These are phyloP conservation scores for Drosophila murphyi DNA, from an alignment of 1,140 invertebrate species.

Conservation along the genomic window DNA sequence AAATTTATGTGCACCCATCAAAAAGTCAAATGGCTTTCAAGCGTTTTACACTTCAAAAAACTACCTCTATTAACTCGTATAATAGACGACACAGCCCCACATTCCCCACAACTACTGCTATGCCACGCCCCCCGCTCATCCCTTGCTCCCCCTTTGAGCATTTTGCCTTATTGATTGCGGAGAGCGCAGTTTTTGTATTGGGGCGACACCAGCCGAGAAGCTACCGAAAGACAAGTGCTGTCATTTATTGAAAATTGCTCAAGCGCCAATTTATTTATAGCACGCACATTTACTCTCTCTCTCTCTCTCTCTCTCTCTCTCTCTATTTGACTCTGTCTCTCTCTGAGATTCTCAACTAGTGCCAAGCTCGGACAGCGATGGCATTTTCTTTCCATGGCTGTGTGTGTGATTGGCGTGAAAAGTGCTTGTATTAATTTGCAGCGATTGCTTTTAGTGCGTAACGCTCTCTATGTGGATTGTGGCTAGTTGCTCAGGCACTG, in stretches of 20 bases:
- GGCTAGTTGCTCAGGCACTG: not conserved
- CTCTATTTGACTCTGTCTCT: not conserved
- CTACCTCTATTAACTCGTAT: conserved; percentile 59
- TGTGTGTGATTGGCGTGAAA: conserved; percentile 48
- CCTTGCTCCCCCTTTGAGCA: no score
- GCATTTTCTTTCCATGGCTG: not conserved
- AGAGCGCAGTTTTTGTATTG: conserved; percentile 16
- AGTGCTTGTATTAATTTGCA: conserved; percentile 61
- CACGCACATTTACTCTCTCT: conserved; percentile 9
- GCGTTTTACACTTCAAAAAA: conserved; percentile 61
- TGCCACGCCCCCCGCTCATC: no score
- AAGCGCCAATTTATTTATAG: conserved; percentile 72
- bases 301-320: not conserved
- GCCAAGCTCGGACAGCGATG: not conserved
- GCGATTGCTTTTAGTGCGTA: conserved; percentile 39
- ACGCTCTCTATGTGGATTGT: not conserved
- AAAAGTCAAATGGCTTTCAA: conserved; percentile 50
- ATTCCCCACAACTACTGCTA: not conserved
- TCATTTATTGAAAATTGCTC: conserved; percentile 68
- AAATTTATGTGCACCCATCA: conserved; percentile 68
- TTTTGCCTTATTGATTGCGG: conserved; percentile 53
- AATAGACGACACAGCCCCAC: not conserved
- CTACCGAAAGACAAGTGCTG: conserved; percentile 4
- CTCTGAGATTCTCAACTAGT: conserved; percentile 1
- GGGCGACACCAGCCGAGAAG: not conserved